Conservation (phyloP, 2,113 vertebrate species). For the Loxodonta africana region DNA sequence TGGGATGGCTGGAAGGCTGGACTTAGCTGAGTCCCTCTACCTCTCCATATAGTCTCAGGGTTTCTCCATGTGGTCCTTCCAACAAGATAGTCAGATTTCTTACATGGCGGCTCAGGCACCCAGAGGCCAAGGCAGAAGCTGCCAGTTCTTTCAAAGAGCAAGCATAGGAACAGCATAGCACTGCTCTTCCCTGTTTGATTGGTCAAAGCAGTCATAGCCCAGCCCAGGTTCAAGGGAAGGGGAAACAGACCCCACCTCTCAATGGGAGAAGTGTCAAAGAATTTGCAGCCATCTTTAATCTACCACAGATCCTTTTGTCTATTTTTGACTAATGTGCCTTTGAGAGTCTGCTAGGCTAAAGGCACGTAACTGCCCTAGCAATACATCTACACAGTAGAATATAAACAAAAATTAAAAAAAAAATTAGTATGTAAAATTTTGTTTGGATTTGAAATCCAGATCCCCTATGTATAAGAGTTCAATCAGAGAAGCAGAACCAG, state of each 20-base stretch:
- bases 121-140: neutral
- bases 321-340: neutral
- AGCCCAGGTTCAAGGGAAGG: neutral
- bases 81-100: neutral
- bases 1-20: neutral
- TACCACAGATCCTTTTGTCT: neutral
- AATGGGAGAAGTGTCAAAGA: too few species aligned
- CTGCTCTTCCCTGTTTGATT: neutral
- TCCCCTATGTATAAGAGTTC: neutral
- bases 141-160: neutral
- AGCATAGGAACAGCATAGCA: neutral
- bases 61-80: neutral
- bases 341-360: neutral
- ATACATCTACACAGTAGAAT: neutral
- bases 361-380: neutral
- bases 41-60: too few species aligned
- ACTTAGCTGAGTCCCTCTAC: too few species aligned
- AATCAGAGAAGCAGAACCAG: neutral
- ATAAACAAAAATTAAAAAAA: neutral
- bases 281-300: neutral
- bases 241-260: neutral
- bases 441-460: slow-evolving; percentile 45
- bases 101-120: neutral
- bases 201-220: neutral
- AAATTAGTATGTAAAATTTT: neutral